Conservation (phyloP, 2,888 invertebrate species). For the Tubulanus polymorphus region DNA sequence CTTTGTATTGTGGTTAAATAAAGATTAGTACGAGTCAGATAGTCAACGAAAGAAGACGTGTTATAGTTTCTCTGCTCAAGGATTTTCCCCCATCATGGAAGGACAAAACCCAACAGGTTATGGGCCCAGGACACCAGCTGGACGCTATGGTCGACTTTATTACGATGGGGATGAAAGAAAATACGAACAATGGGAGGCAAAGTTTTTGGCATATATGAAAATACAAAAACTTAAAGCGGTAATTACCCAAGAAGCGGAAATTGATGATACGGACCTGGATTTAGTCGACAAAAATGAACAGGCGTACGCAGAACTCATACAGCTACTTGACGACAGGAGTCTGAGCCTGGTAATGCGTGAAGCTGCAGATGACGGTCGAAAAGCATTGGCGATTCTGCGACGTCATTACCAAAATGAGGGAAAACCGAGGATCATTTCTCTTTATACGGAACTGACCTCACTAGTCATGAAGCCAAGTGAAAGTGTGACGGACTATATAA, state of each 20-base stretch:
- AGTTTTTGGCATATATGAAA: slow-evolving; percentile 15
- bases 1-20: too few relatives aligned
- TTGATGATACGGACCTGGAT: neutral
- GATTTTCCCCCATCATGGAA: too few relatives aligned
- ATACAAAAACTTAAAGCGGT: slow-evolving; percentile 11
- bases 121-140: too few relatives aligned
- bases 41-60: too few relatives aligned
- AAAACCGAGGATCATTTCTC: slow-evolving; percentile 8
- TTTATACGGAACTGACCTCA: slow-evolving; percentile 9
- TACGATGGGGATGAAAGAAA: slow-evolving; percentile 1
- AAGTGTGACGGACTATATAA: slow-evolving; percentile 16
- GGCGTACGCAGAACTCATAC: slow-evolving; percentile 21
- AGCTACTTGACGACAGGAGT: slow-evolving; percentile 12
- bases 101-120: too few relatives aligned
- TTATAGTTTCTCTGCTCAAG: too few relatives aligned
- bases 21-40: too few relatives aligned
- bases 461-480: slow-evolving; percentile 4
- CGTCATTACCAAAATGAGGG: slow-evolving; percentile 5
- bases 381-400: slow-evolving; percentile 13
- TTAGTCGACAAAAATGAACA: slow-evolving; percentile 19
- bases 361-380: slow-evolving; percentile 15
- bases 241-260: neutral
- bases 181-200: neutral
- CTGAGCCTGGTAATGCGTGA: slow-evolving; percentile 16
- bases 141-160: neutral